phyloP scores from a whole-genome alignment of 2,888 invertebrate species.

The Acanthosepion pharaonis region DNA sequence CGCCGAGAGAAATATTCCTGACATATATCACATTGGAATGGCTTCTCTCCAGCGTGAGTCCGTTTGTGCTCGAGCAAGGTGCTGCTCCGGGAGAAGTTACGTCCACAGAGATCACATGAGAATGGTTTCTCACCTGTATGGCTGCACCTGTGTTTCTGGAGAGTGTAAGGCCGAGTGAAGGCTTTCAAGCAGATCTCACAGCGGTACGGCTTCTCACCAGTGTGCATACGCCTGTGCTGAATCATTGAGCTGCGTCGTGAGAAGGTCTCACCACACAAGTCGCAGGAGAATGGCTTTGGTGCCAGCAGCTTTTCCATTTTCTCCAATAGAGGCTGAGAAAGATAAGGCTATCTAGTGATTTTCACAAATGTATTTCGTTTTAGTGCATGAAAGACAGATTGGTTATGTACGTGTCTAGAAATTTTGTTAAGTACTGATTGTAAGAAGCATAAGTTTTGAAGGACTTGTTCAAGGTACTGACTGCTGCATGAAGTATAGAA shows the following conservation, averaged over 20 bases:
- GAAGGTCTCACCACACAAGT: slow-evolving; percentile 43
- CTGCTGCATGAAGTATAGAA: too few species aligned
- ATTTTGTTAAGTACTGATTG: too few species aligned
- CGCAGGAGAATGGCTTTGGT: slow-evolving; percentile 39
- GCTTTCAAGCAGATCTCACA: slow-evolving; percentile 24
- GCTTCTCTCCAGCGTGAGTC: slow-evolving; percentile 37
- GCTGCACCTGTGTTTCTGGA: slow-evolving; percentile 13
- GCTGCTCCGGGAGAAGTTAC: slow-evolving; percentile 34
- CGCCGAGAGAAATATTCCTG: slow-evolving; percentile 39
- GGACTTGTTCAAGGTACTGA: too few species aligned
- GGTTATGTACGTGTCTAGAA: too few species aligned
- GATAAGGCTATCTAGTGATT: background rate
- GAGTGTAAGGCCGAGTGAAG: slow-evolving; percentile 36
- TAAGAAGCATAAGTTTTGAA: too few species aligned
- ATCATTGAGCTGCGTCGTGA: slow-evolving; percentile 42
- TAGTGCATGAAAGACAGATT: too few species aligned
- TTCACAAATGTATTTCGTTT: background rate
- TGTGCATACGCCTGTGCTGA: slow-evolving; percentile 36
- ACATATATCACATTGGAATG: slow-evolving; percentile 43
- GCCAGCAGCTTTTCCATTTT: slow-evolving; percentile 23
- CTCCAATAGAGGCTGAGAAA: background rate
- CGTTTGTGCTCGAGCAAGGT: slow-evolving; percentile 40
- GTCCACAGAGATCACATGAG: slow-evolving; percentile 36
- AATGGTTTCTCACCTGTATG: slow-evolving; percentile 38
- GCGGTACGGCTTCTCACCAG: background rate